Base-by-base conservation (phyloP, 1,140 invertebrate genomes). In the Wasmannia auropunctata region DNA sequence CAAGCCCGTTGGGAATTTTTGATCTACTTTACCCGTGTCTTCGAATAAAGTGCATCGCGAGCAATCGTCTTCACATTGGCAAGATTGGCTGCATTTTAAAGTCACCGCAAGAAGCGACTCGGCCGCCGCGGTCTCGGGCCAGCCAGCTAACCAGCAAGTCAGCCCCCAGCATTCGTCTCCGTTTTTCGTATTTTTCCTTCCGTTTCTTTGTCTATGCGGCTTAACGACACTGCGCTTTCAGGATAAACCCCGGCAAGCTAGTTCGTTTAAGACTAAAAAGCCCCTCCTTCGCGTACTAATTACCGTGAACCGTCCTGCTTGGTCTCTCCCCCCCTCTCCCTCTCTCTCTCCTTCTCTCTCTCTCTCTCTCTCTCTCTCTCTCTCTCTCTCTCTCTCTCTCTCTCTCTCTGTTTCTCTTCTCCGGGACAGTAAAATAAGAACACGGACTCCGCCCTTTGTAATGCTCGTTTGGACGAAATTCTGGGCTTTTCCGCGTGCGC, bases 201-300 rank as follows among this genome's bases (percentile, higher is more conserved):
- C 37, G 46, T 77, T 85, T 85, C 83, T 85, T 85, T 80, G 74
- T 80, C 28, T 40, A 69, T 74, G 69, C 49, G 85, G 80, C 81
- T 87, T 88, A 90, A 88, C 79, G 87, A 88, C 74, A 76, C 85
- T 34, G 51, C 74, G 51, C 74, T 77, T 69, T 69, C 56, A 60
- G 76, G 88, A 91, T 88, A 86, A 91, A 89, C 88, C 83, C 87
- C 70, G 85, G 88, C 88, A 79, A 85, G 77, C 70, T 80, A 90
- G 87, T 87, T 87, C 87, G 67, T 88, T 87, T 87, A 85, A 90
- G 79, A 69, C 80, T 67, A 80, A 72, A 88, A 87, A 85, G 80
- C 86, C 31, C 75, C 75, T 76, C 84, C 91, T 92, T 93, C 91
- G 91, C 90, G 91, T 92, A 92, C 90, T 93, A 92, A 93, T 93